Percentiles rank a stretch among this genome's conserved stretches.
These are phyloP conservation scores for Anthonomus grandis DNA, from an alignment of 1,140 invertebrate species.

Conservation along the genomic window DNA sequence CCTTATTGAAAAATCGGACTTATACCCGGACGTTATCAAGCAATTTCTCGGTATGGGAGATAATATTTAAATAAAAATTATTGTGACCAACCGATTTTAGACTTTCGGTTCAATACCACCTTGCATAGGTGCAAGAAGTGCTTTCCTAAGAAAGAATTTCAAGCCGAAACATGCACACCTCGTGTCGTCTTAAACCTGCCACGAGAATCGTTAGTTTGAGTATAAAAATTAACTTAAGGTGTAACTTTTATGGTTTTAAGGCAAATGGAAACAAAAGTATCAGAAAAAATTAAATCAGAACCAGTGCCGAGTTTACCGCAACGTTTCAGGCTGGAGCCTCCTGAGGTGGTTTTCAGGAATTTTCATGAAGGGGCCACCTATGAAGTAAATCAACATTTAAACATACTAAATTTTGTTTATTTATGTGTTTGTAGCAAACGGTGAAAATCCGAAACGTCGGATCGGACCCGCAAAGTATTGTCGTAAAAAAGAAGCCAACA, in stretches of 20 bases:
- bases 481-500: slow-evolving; percentile 15
- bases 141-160: neutral
- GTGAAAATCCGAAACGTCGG: slow-evolving; percentile 32
- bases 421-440: slow-evolving; percentile 15
- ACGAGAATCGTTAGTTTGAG: neutral
- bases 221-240: too few relatives aligned
- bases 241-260: too few relatives aligned
- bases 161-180: neutral
- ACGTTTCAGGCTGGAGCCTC: neutral
- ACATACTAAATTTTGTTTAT: too few relatives aligned
- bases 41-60: slow-evolving; percentile 20
- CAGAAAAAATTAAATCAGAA: neutral
- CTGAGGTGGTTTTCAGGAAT: neutral
- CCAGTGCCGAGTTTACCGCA: neutral
- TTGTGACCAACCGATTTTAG: slow-evolving; percentile 6
- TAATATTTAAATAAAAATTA: neutral
- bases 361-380: neutral
- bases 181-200: neutral
- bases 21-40: slow-evolving; percentile 24
- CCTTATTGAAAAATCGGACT: slow-evolving; percentile 25
- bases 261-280: neutral
- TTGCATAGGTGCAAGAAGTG: slow-evolving; percentile 14
- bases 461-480: slow-evolving; percentile 14
- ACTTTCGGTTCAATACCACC: slow-evolving; percentile 18
- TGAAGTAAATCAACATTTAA: slow-evolving; percentile 10